Base-by-base conservation (phyloP, 2,113 vertebrate species). In the Heteronetta atricapilla region DNA sequence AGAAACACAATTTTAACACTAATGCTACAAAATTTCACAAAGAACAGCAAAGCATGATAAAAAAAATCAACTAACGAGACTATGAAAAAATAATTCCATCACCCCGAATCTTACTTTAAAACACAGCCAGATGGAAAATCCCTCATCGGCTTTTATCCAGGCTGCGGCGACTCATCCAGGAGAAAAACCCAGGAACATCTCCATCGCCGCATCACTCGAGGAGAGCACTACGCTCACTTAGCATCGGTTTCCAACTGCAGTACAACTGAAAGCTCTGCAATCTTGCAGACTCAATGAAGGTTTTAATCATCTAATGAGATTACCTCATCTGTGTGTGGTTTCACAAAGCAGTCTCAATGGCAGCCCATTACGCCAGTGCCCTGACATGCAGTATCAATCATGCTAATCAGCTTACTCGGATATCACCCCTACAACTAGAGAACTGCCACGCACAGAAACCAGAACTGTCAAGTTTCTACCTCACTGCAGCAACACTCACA, bases 221-320 rank as follows among this genome's bases (percentile, higher is more conserved):
- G 76, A 94, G 21, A 96, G 80, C 68, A 73, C 48, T 62, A n/a
- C 31, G 36, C 75, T 88, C 80, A 21, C 3, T 97, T 56, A 86
- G 92, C 84, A 96, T 91, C 91, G 88, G 76, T 70, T 90, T 75
- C 90, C 79, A 88, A 91, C 64, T 91, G 69, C 83, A 94, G 33
- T 25, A 59, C 55, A 60, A 91, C 90, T 89, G 95, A 97, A 96
- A 97, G 97, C 93, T 56, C 94, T 93, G 75, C 87, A 95, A 62
- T 90, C 95, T 88, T 36, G 82, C 91, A 84, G 90, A 86, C 82
- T 93, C 63, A 77, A 64, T 48, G 88, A 95, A 93, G 80, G 56
- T 95, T 97, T 97, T 96, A 95, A 97, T 97, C 97, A 96, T 85
- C 97, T 97, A 97, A 97, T 94, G 92, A 96, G 96, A 98, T 96